Base-by-base conservation (phyloP, 2,113 vertebrate genomes). In the Chloebia gouldiae region DNA sequence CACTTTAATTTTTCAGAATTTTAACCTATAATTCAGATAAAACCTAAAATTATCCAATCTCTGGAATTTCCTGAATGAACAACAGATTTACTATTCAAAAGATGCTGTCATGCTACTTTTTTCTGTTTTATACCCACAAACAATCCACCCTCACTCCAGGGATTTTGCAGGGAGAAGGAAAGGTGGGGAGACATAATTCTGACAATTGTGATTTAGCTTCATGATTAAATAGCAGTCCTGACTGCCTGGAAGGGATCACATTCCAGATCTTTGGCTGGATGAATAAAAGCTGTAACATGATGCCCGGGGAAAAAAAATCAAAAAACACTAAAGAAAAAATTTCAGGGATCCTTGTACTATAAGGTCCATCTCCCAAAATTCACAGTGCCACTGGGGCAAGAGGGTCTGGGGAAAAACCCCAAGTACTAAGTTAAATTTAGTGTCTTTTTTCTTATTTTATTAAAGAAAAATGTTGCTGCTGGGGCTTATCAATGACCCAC, bases 371-470 rank as follows among this genome's bases (percentile, higher is more conserved):
- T 79, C 37, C 61, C 47, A 56, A 25, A 88, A 81, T 31, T 86
- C 37, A 51, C 22, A 78, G 1, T 64, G 68, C 31, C 24, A 20
- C 14, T 33, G 19, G 23, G 22, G 21, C 47, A 90, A 81, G 20
- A 25, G n/a, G 16, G 4, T 3, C 37, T n/a, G 0, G 5, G 22
- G 5, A 0, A 51, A 59, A 68, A 24, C 1, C 2, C 6, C 19
- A 33, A 35, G 7, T n/a, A 15, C 10, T 33, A 68, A 47, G 20
- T 56, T 80, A 77, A 87, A 85, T 86, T 54, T 86, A 66, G 7
- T 35, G 16, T 31, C 44, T 8, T 68, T 80, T 94, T 88, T 60
- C 30, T 66, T 69, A 40, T 37, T 63, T 83, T 90, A 86, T 78
- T 70, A 15, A 66, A 81, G 16, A 35, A 83, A 90, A 81, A 81